Conservation (phyloP, 2,888 invertebrate species). For the Lasioglossum figueresi region DNA sequence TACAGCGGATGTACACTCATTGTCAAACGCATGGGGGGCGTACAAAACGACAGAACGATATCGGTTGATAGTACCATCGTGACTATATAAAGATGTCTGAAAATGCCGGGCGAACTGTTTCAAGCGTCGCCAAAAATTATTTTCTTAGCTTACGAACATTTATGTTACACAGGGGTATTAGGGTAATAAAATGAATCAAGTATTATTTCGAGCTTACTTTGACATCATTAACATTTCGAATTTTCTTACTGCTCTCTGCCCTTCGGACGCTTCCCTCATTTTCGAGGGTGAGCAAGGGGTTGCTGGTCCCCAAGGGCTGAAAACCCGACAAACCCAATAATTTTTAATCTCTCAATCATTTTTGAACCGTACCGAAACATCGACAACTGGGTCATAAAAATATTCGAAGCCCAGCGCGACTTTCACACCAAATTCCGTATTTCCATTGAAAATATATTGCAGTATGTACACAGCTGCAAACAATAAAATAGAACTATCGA, state of each 20-base stretch:
- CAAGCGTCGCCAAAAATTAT: neutral
- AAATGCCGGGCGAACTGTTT: neutral
- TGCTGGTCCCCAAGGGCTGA: neutral
- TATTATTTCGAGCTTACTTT: neutral
- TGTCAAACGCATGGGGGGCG: slow-evolving; percentile 59
- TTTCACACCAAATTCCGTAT: neutral
- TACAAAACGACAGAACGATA: slow-evolving; percentile 60
- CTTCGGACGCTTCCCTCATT: neutral
- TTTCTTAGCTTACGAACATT: neutral
- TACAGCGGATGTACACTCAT: slow-evolving; percentile 63
- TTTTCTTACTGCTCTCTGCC: neutral
- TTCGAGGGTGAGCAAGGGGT: neutral
- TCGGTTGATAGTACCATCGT: slow-evolving; percentile 61
- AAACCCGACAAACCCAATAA: neutral
- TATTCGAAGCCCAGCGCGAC: neutral
- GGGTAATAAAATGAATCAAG: neutral
- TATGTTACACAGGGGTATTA: neutral
- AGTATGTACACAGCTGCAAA: neutral
- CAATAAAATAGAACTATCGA: neutral
- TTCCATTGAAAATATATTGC: neutral
- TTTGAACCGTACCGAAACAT: neutral
- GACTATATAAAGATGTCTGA: slow-evolving; percentile 23
- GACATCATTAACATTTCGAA: neutral
- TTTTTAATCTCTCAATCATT: neutral
- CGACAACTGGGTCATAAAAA: neutral